Base-by-base conservation (phyloP, 2,888 invertebrate genomes). In the Dysmachus trigonus region DNA sequence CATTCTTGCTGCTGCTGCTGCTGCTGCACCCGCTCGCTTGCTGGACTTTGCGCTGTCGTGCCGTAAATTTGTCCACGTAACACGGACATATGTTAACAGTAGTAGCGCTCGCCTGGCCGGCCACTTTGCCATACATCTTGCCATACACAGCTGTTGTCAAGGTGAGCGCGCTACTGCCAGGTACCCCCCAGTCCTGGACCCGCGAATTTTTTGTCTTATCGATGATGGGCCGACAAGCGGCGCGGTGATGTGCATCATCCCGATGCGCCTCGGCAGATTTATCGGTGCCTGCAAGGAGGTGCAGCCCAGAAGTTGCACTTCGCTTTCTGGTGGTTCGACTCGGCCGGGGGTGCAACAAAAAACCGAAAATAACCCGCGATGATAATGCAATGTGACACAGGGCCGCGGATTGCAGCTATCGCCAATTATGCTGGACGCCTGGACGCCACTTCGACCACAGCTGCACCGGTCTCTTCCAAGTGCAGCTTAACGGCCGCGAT, bases 31-130 rank as follows among this genome's bases (percentile, higher is more conserved):
- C 81, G 53, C 30, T 35, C 41, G 18, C 31, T 18, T n/a, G 47
- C 41, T 38, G 38, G 22, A 18, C 72, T 8, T 27, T 71, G 1
- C 18, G 18, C 27, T 22, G 47, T n/a, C 35, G 71, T 22, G 71
- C 72, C 41, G 53, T 83, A 83, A 83, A 83, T 83, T 83, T 83
- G 83, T 83, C 83, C 83, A 83, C 83, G 41, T 41, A 83, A 83
- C 83, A 7, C 72, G 83, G 83, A 83, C 83, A 83, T 31, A 83
- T 83, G 83, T 83, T 83, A 83, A 83, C 83, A 83, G 83, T 83
- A 82, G 81, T 41, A 15, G 72, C 35, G 72, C 35, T 31, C 27
- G 31, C 72, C 72, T 38, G 41, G 72, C n/a, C 83, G 41, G 41
- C 71, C 41, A 72, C 38, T 83, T 72, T 72, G 83, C 72, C 83